Evolutionary conservation across 2,888 invertebrate species (phyloP).

Genomic region (Xylophagus ater): DNA sequence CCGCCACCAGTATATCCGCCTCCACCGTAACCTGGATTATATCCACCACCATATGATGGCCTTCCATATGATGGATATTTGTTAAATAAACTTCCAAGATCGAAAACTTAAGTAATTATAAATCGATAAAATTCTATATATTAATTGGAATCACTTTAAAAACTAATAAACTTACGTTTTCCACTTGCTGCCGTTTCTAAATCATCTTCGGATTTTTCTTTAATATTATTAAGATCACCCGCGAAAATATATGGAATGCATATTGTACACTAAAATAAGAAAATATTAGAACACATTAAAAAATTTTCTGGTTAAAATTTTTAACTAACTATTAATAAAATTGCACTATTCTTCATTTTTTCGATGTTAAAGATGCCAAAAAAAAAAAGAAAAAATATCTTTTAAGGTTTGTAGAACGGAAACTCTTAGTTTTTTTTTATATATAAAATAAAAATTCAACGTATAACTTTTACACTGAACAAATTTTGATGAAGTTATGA

Average conservation of each 20-base stretch:
- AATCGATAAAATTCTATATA: background rate
- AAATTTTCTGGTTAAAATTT: no score
- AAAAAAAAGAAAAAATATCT: no score
- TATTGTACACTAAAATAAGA: constrained; percentile 7
- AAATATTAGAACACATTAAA: no score
- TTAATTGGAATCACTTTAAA: constrained; percentile 13
- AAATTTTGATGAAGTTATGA: no score
- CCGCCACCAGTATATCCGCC: constrained; percentile 12
- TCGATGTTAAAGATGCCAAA: constrained; percentile 10
- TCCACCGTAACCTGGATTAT: constrained; percentile 2
- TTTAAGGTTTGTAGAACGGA: no score
- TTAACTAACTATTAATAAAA: background rate
- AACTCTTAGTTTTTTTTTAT: no score
- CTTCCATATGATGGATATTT: constrained; percentile 21
- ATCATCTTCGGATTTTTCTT: constrained; percentile 22
- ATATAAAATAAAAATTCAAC: no score
- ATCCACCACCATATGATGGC: constrained; percentile 9
- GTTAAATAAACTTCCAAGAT: constrained; percentile 38
- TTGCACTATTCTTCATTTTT: constrained; percentile 1
- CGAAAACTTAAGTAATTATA: constrained; percentile 19
- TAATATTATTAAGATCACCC: constrained; percentile 7
- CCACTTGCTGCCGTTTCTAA: constrained; percentile 38
- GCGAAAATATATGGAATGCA: background rate
- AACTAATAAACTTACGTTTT: constrained; percentile 30
- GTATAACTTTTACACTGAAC: no score